Evolutionary conservation across 1,140 invertebrate species (phyloP).

Genomic region (Phymorhynchus buccinoides): DNA sequence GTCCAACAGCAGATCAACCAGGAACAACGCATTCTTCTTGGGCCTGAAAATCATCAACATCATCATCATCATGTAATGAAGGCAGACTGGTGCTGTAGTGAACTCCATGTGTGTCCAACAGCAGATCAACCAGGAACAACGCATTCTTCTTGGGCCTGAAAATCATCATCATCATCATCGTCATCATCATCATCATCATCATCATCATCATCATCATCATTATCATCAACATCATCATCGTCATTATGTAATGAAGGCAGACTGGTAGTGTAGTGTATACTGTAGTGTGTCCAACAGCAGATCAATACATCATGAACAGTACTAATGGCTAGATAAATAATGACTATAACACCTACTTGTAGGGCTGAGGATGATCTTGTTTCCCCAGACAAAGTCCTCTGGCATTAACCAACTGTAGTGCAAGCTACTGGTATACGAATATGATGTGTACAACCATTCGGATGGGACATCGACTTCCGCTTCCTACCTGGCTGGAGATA

Average conservation of each 20-base stretch:
- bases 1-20: conserved; percentile 79
- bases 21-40: conserved; percentile 77
- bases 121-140: conserved; percentile 78
- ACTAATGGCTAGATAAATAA: too few relatives aligned
- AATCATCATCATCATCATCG: conserved; percentile 12
- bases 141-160: conserved; percentile 75
- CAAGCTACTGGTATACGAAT: too few relatives aligned
- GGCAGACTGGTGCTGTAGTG: too few relatives aligned
- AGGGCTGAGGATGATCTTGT: too few relatives aligned
- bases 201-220: not conserved
- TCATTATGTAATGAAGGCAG: not conserved
- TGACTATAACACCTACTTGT: too few relatives aligned
- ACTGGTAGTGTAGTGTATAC: not conserved
- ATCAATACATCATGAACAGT: not conserved
- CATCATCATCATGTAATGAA: too few relatives aligned
- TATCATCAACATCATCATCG: not conserved
- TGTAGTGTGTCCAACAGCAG: not conserved
- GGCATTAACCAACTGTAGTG: too few relatives aligned
- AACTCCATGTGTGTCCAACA: too few relatives aligned
- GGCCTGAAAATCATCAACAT: conserved; percentile 63
- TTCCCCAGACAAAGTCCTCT: too few relatives aligned
- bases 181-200: not conserved
- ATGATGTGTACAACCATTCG: too few relatives aligned
- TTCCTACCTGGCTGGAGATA: too few relatives aligned
- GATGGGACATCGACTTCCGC: too few relatives aligned